These are phyloP conservation scores for Gobio occitaniae DNA, from an alignment of 2,797 vertebrate genomes.

Conservation along the genomic window DNA sequence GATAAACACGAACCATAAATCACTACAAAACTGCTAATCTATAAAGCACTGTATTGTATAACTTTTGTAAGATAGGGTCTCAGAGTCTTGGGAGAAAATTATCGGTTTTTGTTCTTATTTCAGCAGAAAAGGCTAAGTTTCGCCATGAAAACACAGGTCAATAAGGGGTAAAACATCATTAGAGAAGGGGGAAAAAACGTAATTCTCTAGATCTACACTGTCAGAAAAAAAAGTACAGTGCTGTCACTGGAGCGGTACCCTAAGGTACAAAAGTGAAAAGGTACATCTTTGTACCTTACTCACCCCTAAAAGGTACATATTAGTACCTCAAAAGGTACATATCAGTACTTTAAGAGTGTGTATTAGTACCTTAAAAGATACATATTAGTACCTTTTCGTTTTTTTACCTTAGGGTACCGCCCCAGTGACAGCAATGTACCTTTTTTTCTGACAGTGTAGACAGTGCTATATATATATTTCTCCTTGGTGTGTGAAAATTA, in stretches of 20 bases:
- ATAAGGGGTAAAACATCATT: not conserved
- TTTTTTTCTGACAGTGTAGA: too few relatives aligned
- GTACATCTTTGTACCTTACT: too few relatives aligned
- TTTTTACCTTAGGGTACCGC: too few relatives aligned
- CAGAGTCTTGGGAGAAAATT: not conserved
- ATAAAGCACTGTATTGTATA: not conserved
- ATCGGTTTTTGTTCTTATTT: conserved; percentile 16
- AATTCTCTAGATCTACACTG: not conserved
- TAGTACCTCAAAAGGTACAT: too few relatives aligned
- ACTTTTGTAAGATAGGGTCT: not conserved
- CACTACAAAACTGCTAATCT: conserved; percentile 9
- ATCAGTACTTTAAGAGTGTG: too few relatives aligned
- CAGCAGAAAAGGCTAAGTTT: conserved; percentile 7
- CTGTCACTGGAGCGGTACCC: too few relatives aligned
- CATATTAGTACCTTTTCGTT: too few relatives aligned
- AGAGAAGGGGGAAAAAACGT: not conserved
- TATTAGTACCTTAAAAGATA: too few relatives aligned
- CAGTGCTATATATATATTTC: not conserved
- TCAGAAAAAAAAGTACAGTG: too few relatives aligned
- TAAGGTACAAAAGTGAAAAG: too few relatives aligned
- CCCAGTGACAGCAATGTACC: too few relatives aligned
- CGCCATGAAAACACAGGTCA: conserved; percentile 1
- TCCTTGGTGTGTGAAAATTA: conserved; percentile 4
- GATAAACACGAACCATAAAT: conserved; percentile 14
- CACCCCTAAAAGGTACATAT: too few relatives aligned